phyloP scores from a whole-genome alignment of 2,888 invertebrate genomes.

The Apocheima hispidaria region DNA sequence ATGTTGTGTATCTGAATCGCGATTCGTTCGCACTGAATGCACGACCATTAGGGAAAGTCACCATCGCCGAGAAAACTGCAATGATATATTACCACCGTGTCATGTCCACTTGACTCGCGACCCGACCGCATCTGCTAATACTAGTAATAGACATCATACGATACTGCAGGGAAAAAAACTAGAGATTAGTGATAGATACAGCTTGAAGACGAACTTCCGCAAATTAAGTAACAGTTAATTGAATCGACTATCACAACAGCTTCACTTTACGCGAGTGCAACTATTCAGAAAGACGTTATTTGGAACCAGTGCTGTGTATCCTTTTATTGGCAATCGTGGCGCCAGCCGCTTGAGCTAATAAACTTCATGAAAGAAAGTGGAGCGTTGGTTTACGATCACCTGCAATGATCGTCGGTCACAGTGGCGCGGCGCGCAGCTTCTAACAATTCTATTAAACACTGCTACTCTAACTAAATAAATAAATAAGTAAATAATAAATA shows the following conservation, averaged over 20 bases:
- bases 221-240: too few species aligned
- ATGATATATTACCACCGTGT: background rate
- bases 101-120: background rate
- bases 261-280: background rate
- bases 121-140: too few species aligned
- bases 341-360: conserved; percentile 29
- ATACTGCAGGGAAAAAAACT: too few species aligned
- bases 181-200: too few species aligned
- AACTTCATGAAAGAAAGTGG: conserved; percentile 35
- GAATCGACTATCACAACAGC: too few species aligned
- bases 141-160: too few species aligned
- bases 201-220: too few species aligned
- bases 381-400: conserved; percentile 30
- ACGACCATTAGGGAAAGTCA: conserved; percentile 30
- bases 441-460: conserved; percentile 34
- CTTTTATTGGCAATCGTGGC: conserved; percentile 11
- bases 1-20: conserved; percentile 23
- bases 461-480: conserved; percentile 29
- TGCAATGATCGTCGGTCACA: conserved; percentile 12
- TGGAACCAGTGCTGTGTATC: background rate
- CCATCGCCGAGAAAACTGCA: conserved; percentile 22
- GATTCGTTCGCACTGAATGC: conserved; percentile 15
- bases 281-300: conserved; percentile 11
- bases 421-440: conserved; percentile 24
- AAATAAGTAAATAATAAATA: conserved; percentile 23